Evolutionary conservation across 2,888 invertebrate genomes (phyloP), one percentile per base, ranked within the genome.

Genomic region (Drosophila buzzatii): DNA sequence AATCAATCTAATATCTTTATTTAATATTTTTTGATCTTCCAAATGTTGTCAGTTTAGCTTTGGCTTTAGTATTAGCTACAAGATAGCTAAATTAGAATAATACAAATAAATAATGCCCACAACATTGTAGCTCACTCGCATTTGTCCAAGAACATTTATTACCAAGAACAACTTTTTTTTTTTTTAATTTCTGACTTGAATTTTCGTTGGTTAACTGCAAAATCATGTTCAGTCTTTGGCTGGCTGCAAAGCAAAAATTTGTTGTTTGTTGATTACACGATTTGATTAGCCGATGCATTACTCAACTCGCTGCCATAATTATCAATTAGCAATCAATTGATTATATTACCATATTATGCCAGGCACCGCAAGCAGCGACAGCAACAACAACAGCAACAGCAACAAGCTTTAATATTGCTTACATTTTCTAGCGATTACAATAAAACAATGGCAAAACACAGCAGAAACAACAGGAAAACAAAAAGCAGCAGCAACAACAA

Each of bases 281-380:
- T 65, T 78, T 78, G 77, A 79, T 78, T 78, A 76, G 77, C 64
- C 27, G 23, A 59, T 37, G 57, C 64, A 72, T 78, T 80, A 65
- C 80, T 72, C 76, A 80, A 78, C 72, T 37, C 44, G 62, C 60
- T 76, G 73, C 79, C 72, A 85, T 90, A 91, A 90, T 91, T 89
- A 91, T 89, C 91, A 91, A 91, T 90, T 91, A 91, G 90, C 86
- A 91, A 91, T 88, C 90, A 83, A 90, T 91, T 90, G 88, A 90
- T 83, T 87, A 73, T 76, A 87, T 82, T 85, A 70, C 78, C 71
- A 70, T 77, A 81, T 80, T 77, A 75, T 76, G 70, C 65, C 78
- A 82, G 74, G 70, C 73, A 74, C 69, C 62, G 74, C 69, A 73
- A 18, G 5, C 35, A 57, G 41, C 62, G 63, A 57, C 47, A n/a